Percentiles rank a stretch among this genome's conserved stretches.
phyloP scores from a whole-genome alignment of 2,797 vertebrate genomes.

The Knipowitschia caucasica region DNA sequence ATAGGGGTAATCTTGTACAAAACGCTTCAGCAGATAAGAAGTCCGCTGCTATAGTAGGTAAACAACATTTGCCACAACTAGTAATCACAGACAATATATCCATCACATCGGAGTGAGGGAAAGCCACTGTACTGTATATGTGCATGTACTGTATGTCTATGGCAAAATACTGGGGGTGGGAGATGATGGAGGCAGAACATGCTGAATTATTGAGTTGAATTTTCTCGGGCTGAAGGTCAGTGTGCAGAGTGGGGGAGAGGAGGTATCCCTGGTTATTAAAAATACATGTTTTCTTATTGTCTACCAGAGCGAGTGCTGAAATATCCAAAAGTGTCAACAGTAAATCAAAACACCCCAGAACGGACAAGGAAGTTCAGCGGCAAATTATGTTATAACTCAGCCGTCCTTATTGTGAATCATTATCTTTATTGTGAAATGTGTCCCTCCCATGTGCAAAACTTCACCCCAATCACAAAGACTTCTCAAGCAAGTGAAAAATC shows the following conservation, averaged over 20 bases:
- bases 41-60: constrained; percentile 50
- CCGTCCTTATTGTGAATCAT: constrained; percentile 58
- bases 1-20: constrained; percentile 47
- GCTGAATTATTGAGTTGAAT: constrained; percentile 81
- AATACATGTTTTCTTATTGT: constrained; percentile 80
- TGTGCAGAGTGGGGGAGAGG: constrained; percentile 43
- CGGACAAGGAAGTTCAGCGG: constrained; percentile 17
- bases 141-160: constrained; percentile 23
- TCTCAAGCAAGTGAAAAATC: constrained; percentile 58
- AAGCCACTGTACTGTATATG: constrained; percentile 19
- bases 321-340: constrained; percentile 51
- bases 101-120: constrained; percentile 30
- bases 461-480: constrained; percentile 68
- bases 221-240: constrained; percentile 80
- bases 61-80: constrained; percentile 49
- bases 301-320: constrained; percentile 54
- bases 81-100: constrained; percentile 62
- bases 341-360: constrained; percentile 32
- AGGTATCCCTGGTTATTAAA: constrained; percentile 69
- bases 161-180: constrained; percentile 34
- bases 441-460: constrained; percentile 54
- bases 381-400: constrained; percentile 44
- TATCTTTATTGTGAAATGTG: constrained; percentile 61
- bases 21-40: constrained; percentile 43
- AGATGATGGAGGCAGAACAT: constrained; percentile 48